These are phyloP conservation scores for Sweltsa coloradensis DNA, from an alignment of 1,140 invertebrate species.

Conservation along the genomic window DNA sequence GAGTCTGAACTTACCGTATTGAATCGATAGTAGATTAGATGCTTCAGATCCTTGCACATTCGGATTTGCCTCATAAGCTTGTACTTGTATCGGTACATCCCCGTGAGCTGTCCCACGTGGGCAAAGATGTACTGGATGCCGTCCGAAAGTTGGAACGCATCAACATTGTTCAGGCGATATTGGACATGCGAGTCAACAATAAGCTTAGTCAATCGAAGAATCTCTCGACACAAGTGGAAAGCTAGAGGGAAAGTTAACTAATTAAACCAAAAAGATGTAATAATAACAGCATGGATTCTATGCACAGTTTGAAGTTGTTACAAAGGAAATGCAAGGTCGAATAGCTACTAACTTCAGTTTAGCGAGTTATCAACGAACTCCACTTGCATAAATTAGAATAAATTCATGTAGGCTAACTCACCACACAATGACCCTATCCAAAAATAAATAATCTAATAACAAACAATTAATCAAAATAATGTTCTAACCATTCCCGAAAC, in stretches of 20 bases:
- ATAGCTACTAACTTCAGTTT: too few relatives aligned
- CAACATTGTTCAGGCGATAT: constrained; percentile 97
- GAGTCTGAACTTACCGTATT: constrained; percentile 69
- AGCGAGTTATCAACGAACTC: too few relatives aligned
- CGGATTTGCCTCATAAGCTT: constrained; percentile 99
- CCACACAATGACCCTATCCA: too few relatives aligned
- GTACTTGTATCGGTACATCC: constrained; percentile 99
- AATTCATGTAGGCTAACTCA: too few relatives aligned
- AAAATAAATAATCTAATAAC: too few relatives aligned
- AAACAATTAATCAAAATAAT: constrained; percentile 14
- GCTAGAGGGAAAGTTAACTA: too few relatives aligned
- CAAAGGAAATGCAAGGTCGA: too few relatives aligned
- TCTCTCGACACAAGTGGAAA: constrained; percentile 98
- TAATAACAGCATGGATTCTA: too few relatives aligned
- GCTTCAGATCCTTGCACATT: constrained; percentile 99
- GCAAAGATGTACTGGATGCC: constrained; percentile 99
- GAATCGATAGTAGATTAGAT: constrained; percentile 98
- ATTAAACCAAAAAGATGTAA: too few relatives aligned
- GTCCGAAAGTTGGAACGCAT: constrained; percentile 97
- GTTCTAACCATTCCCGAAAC: constrained; percentile 91
- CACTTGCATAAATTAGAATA: too few relatives aligned
- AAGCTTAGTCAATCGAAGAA: constrained; percentile 91
- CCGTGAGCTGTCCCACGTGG: constrained; percentile 97
- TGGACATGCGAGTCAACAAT: constrained; percentile 99
- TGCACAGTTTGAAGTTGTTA: too few relatives aligned